Evolutionary conservation across 2,113 vertebrate species (phyloP), one percentile per base, ranked within the genome.

Genomic region (Capreolus pygargus): DNA sequence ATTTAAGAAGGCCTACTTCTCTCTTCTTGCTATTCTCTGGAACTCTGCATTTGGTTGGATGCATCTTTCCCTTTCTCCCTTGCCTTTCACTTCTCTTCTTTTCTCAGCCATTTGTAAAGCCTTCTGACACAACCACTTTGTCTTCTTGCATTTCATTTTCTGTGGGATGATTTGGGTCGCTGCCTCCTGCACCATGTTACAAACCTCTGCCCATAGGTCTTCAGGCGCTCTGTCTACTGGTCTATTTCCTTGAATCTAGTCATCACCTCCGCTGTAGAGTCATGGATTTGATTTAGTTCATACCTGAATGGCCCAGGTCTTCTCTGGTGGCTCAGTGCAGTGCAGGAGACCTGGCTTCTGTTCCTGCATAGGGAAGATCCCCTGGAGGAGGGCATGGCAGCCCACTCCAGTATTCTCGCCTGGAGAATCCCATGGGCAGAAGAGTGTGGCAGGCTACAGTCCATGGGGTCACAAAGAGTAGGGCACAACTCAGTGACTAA

Each of bases 401-500:
- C 25, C 70, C 39, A 76, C 39, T 14, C 39, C 39, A 43, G 39
- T 43, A 43, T 27, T 76, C 70, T 43, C 27, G 23, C 70, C 39
- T 43, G 39, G 23, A 76, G 70, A 76, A 43, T 43, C 23, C 36
- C 70, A 27, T 43, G 70, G 70, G 14, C 39, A 43, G 70, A 39
- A 76, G 70, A 76, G 70, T 2, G 11, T 76, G 70, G 11, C 70
- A 27, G 70, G 70, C 36, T 76, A 76, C 30, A 27, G 39, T 43
- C 6, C 70, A 43, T 14, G 12, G 70, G 6, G 39, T 43, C 25
- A 25, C 36, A 76, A 25, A 76, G 12, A 43, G 23, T 25, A 14
- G 39, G 39, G 4, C 39, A 76, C 0, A 12, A 27, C 1, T 76
- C 39, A 76, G 70, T 27, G 70, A 4, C 23, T 76, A 70, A 39